These are phyloP conservation scores for Corythoichthys intestinalis DNA, from an alignment of 2,113 vertebrate species.

Conservation along the genomic window DNA sequence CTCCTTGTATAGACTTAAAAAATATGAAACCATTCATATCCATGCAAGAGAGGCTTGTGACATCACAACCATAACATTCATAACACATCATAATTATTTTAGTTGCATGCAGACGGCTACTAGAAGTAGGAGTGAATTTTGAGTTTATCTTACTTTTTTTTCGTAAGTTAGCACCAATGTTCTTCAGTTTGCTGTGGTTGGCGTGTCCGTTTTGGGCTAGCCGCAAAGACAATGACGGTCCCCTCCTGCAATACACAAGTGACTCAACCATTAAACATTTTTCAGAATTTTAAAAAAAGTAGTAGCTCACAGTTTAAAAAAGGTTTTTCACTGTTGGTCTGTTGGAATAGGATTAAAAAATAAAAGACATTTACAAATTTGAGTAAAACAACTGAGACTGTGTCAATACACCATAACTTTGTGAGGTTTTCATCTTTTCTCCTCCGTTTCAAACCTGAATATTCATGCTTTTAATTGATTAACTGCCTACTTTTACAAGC, in stretches of 20 bases:
- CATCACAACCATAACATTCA: background rate
- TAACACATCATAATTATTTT: background rate
- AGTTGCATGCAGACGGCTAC: background rate
- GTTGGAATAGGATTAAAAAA: no score
- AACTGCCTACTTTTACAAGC: background rate
- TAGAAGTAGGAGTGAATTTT: slow-evolving; percentile 1
- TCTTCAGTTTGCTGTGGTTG: slow-evolving; percentile 44
- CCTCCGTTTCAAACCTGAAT: background rate
- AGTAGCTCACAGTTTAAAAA: no score
- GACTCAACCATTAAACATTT: background rate
- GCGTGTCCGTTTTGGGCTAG: slow-evolving; percentile 71
- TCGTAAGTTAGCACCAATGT: background rate
- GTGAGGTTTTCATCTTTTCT: background rate
- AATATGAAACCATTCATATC: background rate
- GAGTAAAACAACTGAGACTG: background rate
- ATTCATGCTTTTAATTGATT: background rate
- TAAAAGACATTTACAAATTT: background rate
- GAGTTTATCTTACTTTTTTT: slow-evolving; percentile 52
- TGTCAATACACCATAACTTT: background rate
- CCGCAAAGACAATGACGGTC: slow-evolving; percentile 65
- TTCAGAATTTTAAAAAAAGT: no score
- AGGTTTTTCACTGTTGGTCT: no score
- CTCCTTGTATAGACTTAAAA: background rate
- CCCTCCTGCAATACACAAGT: slow-evolving; percentile 55
- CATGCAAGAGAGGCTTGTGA: background rate